phyloP scores from a whole-genome alignment of 2,797 vertebrate genomes.

The Aulostomus chinensis region DNA sequence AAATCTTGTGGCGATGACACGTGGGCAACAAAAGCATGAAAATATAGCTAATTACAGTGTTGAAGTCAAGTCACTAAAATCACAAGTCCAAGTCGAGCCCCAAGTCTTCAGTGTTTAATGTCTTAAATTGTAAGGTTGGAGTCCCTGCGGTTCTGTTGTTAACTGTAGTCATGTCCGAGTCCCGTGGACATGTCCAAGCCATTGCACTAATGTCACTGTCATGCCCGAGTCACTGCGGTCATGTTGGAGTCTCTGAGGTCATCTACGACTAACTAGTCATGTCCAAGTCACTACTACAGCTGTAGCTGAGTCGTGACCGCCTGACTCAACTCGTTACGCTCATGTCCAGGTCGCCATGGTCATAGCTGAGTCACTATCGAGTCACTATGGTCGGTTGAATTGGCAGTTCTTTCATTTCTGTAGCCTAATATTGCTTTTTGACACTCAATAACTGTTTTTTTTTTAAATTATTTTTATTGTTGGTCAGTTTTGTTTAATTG shows the following conservation, averaged over 20 bases:
- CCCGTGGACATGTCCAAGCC: background rate
- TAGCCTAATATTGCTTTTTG: no score
- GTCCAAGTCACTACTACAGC: background rate
- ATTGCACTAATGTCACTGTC: background rate
- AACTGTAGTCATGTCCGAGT: background rate
- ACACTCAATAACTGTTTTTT: no score
- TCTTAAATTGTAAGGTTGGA: conserved; percentile 8
- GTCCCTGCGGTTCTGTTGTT: background rate
- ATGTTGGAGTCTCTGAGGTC: background rate
- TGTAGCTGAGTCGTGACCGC: background rate
- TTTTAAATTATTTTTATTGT: no score
- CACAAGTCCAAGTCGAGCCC: conserved; percentile 22
- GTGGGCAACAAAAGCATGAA: conserved; percentile 46
- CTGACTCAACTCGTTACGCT: background rate
- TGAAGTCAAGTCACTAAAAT: conserved; percentile 3
- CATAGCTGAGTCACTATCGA: background rate
- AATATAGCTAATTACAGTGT: background rate
- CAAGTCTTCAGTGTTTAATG: conserved; percentile 11
- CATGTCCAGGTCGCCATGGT: background rate
- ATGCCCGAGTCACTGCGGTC: background rate
- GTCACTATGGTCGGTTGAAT: no score
- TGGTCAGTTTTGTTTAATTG: no score
- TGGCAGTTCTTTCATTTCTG: no score
- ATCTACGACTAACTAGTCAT: background rate
- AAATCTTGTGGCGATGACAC: conserved; percentile 43